Base-by-base conservation (phyloP, 2,113 vertebrate species). In the Anoplopoma fimbria region DNA sequence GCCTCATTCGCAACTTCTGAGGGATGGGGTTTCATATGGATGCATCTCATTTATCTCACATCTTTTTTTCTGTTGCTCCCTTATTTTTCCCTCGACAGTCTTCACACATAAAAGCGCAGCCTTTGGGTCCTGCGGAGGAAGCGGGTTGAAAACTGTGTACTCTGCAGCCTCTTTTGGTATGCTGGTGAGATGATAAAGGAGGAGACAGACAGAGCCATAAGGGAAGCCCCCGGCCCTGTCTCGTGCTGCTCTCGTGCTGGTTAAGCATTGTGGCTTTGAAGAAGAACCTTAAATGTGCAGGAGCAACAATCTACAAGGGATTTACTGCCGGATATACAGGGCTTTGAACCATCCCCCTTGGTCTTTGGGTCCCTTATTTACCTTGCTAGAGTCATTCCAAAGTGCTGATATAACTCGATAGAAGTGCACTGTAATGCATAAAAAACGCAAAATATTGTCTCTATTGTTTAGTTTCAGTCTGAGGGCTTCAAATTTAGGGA, bases 261-360 rank as follows among this genome's bases (percentile, higher is more conserved):
- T 88, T 55, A 92, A 86, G 67, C 77, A 6, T 67, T 0, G 17
- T 2, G 58, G 87, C 90, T 93, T 93, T 93, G 90, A 92, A 91
- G 86, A 89, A 68, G 84, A 80, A 89, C 74, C 42, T 82, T 70
- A 83, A 87, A 87, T 88, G 91, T 92, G 91, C 89, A 87, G 91
- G 90, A 91, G 80, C 86, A 85, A 88, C 91, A 93, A 92, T 93
- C 91, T 92, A 83, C 89, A 88, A 91, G 91, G 85, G 88, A 88
- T 91, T 93, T 83, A 88, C 84, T 75, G 53, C 87, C 87, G 89
- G 89, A 93, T 92, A 88, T 82, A 82, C 63, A 61, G 53, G 83
- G 75, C 92, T 94, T 93, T 92, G 82, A 95, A 94, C 71, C 49
- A 40, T 51, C 69, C 74, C 78, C 72, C 9, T 40, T 29, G 27